These are phyloP conservation scores for Melanchra persicariae DNA, from an alignment of 2,888 invertebrate genomes.

Conservation along the genomic window DNA sequence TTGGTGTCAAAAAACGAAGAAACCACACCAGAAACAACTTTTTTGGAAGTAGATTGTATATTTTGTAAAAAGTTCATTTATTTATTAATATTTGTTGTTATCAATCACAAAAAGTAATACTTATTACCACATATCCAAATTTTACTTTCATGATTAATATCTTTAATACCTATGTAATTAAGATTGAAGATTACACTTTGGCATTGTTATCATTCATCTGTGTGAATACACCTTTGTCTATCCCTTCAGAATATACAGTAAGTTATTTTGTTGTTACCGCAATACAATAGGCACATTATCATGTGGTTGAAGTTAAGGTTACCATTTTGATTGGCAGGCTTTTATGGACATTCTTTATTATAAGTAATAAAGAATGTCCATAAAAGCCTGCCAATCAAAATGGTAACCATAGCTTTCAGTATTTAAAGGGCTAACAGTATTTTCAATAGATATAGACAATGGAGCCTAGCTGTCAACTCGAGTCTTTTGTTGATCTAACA, in stretches of 20 bases:
- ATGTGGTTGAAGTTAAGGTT: neutral
- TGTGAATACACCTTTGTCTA: neutral
- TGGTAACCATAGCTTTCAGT: neutral
- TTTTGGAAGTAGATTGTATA: too few relatives aligned
- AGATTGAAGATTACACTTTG: neutral
- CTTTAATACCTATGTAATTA: neutral
- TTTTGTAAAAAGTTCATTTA: too few relatives aligned
- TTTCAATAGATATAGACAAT: neutral
- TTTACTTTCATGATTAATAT: neutral
- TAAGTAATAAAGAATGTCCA: neutral
- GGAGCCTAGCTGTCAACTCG: neutral
- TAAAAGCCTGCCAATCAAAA: conserved; percentile 5
- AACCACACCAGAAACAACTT: too few relatives aligned
- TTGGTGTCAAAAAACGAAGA: too few relatives aligned
- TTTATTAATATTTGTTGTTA: too few relatives aligned
- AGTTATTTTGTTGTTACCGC: neutral
- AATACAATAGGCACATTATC: conserved; percentile 2
- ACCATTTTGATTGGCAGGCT: neutral
- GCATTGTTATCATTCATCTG: neutral
- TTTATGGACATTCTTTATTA: neutral
- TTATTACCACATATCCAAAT: neutral
- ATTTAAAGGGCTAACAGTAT: neutral
- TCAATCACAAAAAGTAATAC: neutral
- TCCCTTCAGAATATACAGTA: neutral
- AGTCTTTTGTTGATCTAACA: neutral